Base-by-base conservation (phyloP, 2,888 invertebrate species). In the Dicranocentrus wangi region DNA sequence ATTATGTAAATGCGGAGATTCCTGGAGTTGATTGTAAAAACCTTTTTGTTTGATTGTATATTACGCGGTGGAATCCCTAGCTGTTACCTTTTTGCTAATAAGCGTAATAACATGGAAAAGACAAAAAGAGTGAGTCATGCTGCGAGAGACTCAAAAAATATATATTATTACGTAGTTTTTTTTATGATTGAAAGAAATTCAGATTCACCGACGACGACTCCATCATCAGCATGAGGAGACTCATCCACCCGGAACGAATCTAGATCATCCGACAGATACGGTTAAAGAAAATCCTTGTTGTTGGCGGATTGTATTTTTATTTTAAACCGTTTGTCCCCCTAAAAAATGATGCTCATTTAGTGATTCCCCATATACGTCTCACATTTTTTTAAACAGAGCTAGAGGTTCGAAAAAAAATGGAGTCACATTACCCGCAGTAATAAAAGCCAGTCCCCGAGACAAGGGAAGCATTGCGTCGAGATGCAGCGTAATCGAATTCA, bases 1-100 rank as follows among this genome's bases (percentile, higher is more conserved):
- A 55, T 55, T 55, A 55, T 55, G 55, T 7, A 55, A 55, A 55
- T 55, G 21, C 8, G 51, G 39, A 51, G 51, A 51, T 51, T 51
- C 17, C 17, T 51, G 10, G 3, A 51, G 10, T 51, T 39, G 39
- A 39, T 39, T 39, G 39, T 39, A 8, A 17, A 17, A 47, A n/a
- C 47, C 5, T 47, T n/a, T 17, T 47, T 17, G 8, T 32, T 47
- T 55, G 55, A 55, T 55, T 55, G 23, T 21, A 55, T 55, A 55
- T 21, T 23, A 47, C n/a, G 10, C 32, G 32, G 32, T 32, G 32
- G n/a, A n/a, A n/a, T n/a, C n/a, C 13, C 39, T 39, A 7, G 39
- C 39, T 39, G 39, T 39, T 39, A 39, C 39, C 39, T 39, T 39
- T n/a, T 39, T 39, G 39, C 39, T 39, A 39, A 39, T 39, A 39